phyloP scores from a whole-genome alignment of 2,113 vertebrate species.

The Psephotus haematonotus region DNA sequence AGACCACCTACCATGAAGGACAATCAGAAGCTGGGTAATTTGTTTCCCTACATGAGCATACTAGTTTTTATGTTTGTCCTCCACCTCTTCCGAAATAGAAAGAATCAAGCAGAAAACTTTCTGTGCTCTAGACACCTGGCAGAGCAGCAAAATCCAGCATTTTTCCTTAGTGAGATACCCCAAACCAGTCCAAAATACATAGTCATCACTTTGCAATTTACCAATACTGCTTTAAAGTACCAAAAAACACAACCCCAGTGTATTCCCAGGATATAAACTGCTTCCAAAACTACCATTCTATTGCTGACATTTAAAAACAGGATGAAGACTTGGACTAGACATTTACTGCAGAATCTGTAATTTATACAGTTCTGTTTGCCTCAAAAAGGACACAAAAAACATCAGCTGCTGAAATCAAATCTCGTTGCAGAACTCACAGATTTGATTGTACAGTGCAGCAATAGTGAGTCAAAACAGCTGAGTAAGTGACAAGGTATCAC shows the following conservation, averaged over 20 bases:
- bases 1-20: neutral
- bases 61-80: neutral
- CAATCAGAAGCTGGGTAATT: neutral
- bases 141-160: neutral
- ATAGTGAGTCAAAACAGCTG: neutral
- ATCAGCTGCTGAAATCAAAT: neutral
- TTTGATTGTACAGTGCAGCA: neutral
- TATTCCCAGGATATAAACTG: neutral
- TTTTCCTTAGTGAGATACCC: neutral
- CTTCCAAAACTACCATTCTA: neutral
- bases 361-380: neutral
- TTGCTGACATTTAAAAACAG: neutral
- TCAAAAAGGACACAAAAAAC: neutral
- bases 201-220: neutral
- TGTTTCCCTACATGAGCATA: neutral
- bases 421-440: neutral
- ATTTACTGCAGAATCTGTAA: neutral
- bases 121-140: neutral
- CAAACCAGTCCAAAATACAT: neutral
- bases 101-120: neutral
- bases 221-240: neutral
- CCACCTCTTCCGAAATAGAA: neutral
- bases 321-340: neutral
- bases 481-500: neutral
- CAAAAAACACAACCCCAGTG: neutral